These are phyloP conservation scores for Nomada goodeniana DNA, from an alignment of 2,888 invertebrate species.

Conservation along the genomic window DNA sequence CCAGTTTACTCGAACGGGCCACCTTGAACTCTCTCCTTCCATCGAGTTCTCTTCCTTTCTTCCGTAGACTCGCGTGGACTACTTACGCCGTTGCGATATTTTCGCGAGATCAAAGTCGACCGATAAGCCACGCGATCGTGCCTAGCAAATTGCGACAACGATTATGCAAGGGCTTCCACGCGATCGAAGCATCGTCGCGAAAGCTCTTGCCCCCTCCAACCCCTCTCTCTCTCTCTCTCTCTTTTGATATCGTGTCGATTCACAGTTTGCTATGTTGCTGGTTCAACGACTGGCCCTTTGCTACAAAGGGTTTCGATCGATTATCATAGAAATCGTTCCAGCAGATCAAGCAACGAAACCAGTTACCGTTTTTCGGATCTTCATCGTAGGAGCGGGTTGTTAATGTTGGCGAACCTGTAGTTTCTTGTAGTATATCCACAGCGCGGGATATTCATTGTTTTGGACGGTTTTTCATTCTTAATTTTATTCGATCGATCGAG, in stretches of 20 bases:
- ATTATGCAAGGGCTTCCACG: not conserved
- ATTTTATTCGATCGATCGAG: no score
- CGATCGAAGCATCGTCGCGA: no score
- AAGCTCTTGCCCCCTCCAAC: no score
- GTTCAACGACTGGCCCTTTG: not conserved
- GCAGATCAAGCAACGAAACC: conserved; percentile 29
- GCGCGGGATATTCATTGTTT: no score
- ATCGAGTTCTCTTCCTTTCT: not conserved
- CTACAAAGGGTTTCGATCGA: conserved; percentile 1
- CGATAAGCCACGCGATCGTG: conserved; percentile 25
- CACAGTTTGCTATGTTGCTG: not conserved
- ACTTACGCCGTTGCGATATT: conserved; percentile 10
- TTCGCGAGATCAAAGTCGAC: conserved; percentile 21
- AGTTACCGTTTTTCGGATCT: conserved; percentile 26
- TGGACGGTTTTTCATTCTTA: no score
- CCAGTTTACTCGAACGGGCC: conserved; percentile 10
- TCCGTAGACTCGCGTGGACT: conserved; percentile 3
- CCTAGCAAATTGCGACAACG: conserved; percentile 28
- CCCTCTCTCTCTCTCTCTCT: no score
- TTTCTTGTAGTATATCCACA: no score
- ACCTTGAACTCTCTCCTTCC: conserved; percentile 36
- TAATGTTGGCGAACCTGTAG: no score
- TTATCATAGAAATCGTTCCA: conserved; percentile 39
- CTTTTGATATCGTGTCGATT: not conserved
- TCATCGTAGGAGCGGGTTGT: conserved; percentile 13